A percentile compares a stretch with the other conserved stretches of the same genome.
These are phyloP conservation scores for Campoplex capitator DNA, from an alignment of 2,888 invertebrate genomes.

Conservation along the genomic window DNA sequence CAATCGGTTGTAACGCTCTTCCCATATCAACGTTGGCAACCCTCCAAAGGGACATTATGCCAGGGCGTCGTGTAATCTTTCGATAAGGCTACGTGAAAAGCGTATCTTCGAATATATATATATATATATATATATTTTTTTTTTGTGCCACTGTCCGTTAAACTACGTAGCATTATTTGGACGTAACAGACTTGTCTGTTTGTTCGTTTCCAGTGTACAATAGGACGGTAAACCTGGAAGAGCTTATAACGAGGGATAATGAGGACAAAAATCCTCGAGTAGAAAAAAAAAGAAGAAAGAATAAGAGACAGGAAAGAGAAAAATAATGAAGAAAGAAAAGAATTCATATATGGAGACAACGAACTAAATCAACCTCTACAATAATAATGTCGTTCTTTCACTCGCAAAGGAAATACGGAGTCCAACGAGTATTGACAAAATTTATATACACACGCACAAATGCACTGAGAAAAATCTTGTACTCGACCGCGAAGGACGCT, in stretches of 20 bases:
- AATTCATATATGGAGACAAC: neutral
- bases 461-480: neutral
- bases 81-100: constrained; percentile 70
- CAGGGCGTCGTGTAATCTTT: constrained; percentile 76
- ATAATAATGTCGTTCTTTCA: neutral
- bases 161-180: neutral
- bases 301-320: neutral
- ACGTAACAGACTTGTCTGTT: constrained; percentile 8
- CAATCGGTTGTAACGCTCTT: constrained; percentile 71
- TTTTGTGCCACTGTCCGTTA: neutral
- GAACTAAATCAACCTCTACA: neutral
- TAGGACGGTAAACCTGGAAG: neutral
- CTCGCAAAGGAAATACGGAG: neutral
- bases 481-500: neutral
- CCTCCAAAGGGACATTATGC: constrained; percentile 74
- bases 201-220: neutral
- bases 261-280: neutral
- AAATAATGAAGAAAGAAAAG: neutral
- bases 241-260: neutral
- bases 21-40: constrained; percentile 78
- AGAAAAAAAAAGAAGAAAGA: neutral
- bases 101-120: constrained; percentile 2
- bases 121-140: neutral
- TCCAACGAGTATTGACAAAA: neutral
- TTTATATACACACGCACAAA: neutral